Conservation (phyloP, 2,797 vertebrate genomes). For the Hozukius guyotensis region DNA sequence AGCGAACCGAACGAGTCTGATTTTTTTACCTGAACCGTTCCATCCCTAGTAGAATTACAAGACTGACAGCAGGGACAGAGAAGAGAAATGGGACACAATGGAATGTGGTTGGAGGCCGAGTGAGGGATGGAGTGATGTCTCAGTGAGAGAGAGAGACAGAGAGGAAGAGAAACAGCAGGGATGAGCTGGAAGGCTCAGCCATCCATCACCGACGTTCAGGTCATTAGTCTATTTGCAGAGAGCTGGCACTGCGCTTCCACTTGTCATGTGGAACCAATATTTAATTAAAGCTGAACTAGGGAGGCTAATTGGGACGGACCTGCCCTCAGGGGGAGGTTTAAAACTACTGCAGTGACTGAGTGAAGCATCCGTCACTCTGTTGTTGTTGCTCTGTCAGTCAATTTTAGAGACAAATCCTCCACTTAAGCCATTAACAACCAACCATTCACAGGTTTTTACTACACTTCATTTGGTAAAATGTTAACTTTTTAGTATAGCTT, state of each 20-base stretch:
- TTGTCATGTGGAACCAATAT: constrained; percentile 72
- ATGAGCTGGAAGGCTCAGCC: constrained; percentile 32
- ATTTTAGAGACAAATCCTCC: neutral
- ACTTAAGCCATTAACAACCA: neutral
- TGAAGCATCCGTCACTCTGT: constrained; percentile 15
- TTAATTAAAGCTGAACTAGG: constrained; percentile 72
- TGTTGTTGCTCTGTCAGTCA: neutral
- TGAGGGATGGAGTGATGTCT: constrained; percentile 18
- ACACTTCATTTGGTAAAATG: neutral
- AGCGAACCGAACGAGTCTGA: too few species aligned
- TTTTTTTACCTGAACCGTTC: too few species aligned
- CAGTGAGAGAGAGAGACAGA: neutral
- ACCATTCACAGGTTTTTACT: neutral
- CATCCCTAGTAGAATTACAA: neutral
- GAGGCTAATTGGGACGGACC: constrained; percentile 67
- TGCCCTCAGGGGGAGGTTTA: constrained; percentile 38
- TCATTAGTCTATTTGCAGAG: constrained; percentile 62
- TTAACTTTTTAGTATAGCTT: neutral
- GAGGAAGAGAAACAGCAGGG: constrained; percentile 25
- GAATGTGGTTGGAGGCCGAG: neutral
- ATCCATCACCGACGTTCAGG: constrained; percentile 51
- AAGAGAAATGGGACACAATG: neutral
- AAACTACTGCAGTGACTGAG: constrained; percentile 28
- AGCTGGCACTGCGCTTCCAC: constrained; percentile 41
- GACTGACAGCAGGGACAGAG: neutral